These are phyloP conservation scores for Nothura maculosa DNA, from an alignment of 2,797 vertebrate species.

Conservation along the genomic window DNA sequence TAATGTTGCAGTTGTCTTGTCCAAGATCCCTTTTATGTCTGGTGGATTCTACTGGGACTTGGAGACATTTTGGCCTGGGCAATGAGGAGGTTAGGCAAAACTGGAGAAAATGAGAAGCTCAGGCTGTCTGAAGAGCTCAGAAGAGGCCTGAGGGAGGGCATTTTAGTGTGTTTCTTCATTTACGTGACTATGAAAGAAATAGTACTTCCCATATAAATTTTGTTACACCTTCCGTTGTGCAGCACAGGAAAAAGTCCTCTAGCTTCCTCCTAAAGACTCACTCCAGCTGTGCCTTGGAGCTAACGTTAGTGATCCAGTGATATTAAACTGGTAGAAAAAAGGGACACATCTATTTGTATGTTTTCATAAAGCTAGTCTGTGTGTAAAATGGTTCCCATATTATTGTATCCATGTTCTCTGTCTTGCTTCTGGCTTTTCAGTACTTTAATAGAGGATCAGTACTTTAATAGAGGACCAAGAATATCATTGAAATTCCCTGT, in stretches of 20 bases:
- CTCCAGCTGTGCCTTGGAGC: not conserved
- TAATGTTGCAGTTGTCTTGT: not conserved
- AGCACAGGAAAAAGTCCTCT: not conserved
- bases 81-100: not conserved
- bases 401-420: not conserved
- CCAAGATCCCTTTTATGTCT: not conserved
- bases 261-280: not conserved
- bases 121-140: not conserved
- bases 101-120: not conserved
- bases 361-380: not conserved
- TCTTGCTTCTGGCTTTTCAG: not conserved
- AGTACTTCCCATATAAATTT: not conserved
- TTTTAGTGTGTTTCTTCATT: not conserved
- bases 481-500: not conserved
- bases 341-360: not conserved
- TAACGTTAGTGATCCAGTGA: not conserved
- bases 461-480: not conserved
- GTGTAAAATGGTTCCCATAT: not conserved
- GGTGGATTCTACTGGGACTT: fast-evolving
- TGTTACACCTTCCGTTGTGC: not conserved
- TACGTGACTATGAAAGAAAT: not conserved
- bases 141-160: not conserved
- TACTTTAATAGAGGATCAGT: not conserved
- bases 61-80: not conserved
- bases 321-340: not conserved